Base-by-base conservation (phyloP, 2,113 vertebrate species). In the Equus quagga region DNA sequence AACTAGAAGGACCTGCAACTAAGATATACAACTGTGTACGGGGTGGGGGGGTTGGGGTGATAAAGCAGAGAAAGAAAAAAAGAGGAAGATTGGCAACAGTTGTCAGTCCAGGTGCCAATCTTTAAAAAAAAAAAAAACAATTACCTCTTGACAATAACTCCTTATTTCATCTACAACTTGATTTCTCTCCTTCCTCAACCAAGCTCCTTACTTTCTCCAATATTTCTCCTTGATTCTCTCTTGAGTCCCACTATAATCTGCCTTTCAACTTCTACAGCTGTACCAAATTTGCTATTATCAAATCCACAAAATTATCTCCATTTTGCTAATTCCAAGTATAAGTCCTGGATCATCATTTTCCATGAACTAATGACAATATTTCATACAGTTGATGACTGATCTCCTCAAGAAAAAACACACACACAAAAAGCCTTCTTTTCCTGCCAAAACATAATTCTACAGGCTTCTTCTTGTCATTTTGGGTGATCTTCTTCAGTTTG, bases 291-390 rank as follows among this genome's bases (percentile, higher is more conserved):
- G n/a, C 33, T 86, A n/a, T 60, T 80, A 58, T 88, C 36, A 86
- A 49, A 44, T 46, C 60, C 41, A 82, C 26, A 41, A 84, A 78
- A 79, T 36, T 24, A 62, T 54, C 26, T 79, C 10, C 5, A 19
- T n/a, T 95, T 83, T 79, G 21, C n/a, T 72, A 64, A 94, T 41
- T 82, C 7, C 31, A 89, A 65, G n/a, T 69, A 6, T 94, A 83
- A 46, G 19, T 36, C 81, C 54, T 95, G 5, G 46, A 28, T 46
- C 18, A 12, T 89, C 14, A 49, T 95, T 31, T 81, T 31, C 56
- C 26, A 31, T 62, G 17, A 64, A 79, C 31, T 72, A 64, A 80
- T 11, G 72, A 72, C 36, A 60, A 13, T 80, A 94, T 91, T 75
- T 49, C 15, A n/a, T 21, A 67, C 17, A n/a, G 8, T 67, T 65